These are phyloP conservation scores for Caenorhabditis sinica DNA, from an alignment of 2,888 invertebrate species.

Conservation along the genomic window DNA sequence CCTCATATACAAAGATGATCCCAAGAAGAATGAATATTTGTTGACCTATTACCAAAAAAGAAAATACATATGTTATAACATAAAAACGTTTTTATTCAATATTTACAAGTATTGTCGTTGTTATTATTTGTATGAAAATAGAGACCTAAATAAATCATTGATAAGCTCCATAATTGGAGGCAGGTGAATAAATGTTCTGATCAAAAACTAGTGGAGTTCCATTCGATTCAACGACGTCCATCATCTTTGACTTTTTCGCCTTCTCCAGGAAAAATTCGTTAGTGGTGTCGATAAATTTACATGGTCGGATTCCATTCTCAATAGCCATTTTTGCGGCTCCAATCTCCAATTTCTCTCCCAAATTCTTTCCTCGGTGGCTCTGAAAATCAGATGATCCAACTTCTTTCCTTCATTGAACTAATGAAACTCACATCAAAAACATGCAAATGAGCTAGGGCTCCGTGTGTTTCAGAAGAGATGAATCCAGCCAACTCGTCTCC, in stretches of 20 bases:
- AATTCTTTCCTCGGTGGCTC: slow-evolving; percentile 62
- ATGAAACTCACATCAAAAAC: slow-evolving; percentile 56
- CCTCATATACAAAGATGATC: too few relatives aligned
- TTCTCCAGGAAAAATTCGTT: slow-evolving; percentile 64
- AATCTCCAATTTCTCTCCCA: slow-evolving; percentile 63
- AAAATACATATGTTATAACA: neutral
- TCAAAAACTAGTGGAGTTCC: slow-evolving; percentile 61
- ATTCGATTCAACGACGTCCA: slow-evolving; percentile 63
- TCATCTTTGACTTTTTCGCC: slow-evolving; percentile 62
- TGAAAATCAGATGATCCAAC: slow-evolving; percentile 17
- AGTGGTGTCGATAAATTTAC: slow-evolving; percentile 65
- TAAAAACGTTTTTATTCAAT: slow-evolving; percentile 56
- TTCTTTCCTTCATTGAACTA: too few relatives aligned
- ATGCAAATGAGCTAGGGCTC: slow-evolving; percentile 62
- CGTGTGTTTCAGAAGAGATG: slow-evolving; percentile 62
- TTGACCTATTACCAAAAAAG: neutral
- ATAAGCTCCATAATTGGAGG: slow-evolving; percentile 50
- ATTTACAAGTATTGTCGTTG: slow-evolving; percentile 38
- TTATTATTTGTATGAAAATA: neutral
- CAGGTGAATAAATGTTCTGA: slow-evolving; percentile 60
- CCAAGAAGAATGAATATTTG: too few relatives aligned
- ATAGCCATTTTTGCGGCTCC: slow-evolving; percentile 66
- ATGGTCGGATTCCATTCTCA: slow-evolving; percentile 59
- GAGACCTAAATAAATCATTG: slow-evolving; percentile 26
- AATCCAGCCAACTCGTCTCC: slow-evolving; percentile 62